These are phyloP conservation scores for Zosterops japonicus DNA, from an alignment of 2,113 vertebrate species.

Conservation along the genomic window DNA sequence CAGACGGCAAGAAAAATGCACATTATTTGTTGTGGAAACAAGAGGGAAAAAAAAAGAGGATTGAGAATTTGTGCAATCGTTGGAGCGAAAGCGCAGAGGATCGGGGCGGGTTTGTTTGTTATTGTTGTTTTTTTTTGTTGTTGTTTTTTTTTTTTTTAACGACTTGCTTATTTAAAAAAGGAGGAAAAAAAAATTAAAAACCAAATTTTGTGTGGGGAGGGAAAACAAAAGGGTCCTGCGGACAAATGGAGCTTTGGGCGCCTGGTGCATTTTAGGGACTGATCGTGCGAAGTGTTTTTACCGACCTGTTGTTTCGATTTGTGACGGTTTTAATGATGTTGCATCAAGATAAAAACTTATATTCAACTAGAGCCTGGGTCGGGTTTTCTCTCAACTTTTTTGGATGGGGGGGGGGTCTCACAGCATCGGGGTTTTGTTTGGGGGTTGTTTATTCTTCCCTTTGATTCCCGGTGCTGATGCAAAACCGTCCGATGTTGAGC, in stretches of 20 bases:
- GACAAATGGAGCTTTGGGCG: slow-evolving; percentile 7
- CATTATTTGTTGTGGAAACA: slow-evolving; percentile 18
- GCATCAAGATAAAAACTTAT: slow-evolving; percentile 66
- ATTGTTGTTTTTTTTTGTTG: not conserved
- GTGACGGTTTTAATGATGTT: slow-evolving; percentile 66
- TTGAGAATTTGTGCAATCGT: not conserved
- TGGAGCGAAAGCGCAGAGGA: not conserved
- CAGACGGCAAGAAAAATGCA: slow-evolving; percentile 39
- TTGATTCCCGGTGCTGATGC: not conserved
- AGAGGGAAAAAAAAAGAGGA: not conserved
- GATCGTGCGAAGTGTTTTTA: slow-evolving; percentile 62
- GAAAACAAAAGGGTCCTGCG: not conserved
- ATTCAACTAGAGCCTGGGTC: slow-evolving; percentile 51
- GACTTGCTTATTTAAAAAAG: slow-evolving; percentile 41
- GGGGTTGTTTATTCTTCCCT: not conserved
- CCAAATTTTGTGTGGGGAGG: not conserved
- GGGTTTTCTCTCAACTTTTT: slow-evolving; percentile 14
- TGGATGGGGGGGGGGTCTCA: too few species aligned
- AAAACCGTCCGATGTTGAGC: not conserved
- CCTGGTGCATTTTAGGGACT: slow-evolving; percentile 68
- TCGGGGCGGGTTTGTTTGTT: not conserved
- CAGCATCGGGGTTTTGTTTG: not conserved
- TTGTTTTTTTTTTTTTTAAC: not conserved
- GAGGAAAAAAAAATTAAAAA: not conserved
- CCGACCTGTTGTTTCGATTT: slow-evolving; percentile 69